Evolutionary conservation across 2,888 invertebrate species (phyloP).

Genomic region (Patella depressa): DNA sequence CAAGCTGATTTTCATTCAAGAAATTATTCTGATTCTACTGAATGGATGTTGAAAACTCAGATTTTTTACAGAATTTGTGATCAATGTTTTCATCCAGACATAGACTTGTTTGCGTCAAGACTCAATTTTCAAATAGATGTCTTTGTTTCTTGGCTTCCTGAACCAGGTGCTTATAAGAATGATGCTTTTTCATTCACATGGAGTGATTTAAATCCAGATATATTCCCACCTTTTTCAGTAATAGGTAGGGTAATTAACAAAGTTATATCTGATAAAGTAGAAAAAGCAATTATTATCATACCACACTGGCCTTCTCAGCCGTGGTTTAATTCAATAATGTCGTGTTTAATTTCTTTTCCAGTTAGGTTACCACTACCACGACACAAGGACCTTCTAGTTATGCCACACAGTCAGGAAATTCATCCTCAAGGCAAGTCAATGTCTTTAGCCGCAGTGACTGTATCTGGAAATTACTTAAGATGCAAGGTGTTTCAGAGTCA

Average conservation of each 20-base stretch:
- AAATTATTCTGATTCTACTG: not conserved
- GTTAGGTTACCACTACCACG: not conserved
- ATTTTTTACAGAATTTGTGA: not conserved
- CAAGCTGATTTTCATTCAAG: not conserved
- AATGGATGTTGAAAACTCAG: not conserved
- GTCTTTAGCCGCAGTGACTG: not conserved
- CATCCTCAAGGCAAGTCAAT: not conserved
- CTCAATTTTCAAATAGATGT: not conserved
- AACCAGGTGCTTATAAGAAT: not conserved
- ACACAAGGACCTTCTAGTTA: not conserved
- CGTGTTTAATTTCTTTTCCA: not conserved
- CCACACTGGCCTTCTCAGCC: not conserved
- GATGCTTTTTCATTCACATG: not conserved
- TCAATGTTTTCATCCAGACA: not conserved
- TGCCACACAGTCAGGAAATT: not conserved
- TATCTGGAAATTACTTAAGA: not conserved
- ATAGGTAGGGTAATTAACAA: not conserved
- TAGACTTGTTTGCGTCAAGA: not conserved
- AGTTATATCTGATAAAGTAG: not conserved
- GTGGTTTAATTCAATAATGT: not conserved
- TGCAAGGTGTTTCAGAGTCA: not conserved
- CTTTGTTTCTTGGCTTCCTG: not conserved
- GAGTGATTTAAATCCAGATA: not conserved
- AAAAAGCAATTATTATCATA: not conserved
- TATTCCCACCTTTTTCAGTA: not conserved